Evolutionary conservation across 2,888 invertebrate species (phyloP), one percentile per base, ranked within the genome.

Genomic region (Heliconius aoede): DNA sequence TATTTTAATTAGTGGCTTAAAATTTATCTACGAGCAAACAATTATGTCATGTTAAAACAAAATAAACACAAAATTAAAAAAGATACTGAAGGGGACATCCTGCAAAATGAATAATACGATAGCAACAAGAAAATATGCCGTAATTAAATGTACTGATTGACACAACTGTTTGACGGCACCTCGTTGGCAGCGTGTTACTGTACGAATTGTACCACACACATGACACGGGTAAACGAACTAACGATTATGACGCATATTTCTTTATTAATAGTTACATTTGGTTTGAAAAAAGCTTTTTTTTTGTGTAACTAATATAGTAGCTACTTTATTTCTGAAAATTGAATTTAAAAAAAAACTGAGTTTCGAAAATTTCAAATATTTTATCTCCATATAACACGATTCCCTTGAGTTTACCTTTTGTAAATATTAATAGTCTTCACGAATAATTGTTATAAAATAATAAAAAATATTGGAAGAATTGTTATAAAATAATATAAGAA

Each of bases 61-160:
- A 46, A 46, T 18, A 21, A 18, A 46, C 3, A 51, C 67, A 40
- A 68, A 68, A 30, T 46, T 28, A 13, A 24, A 28, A 26, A 5
- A 26, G n/a, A 18, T n/a, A 18, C 2, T 21, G 46, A 46, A 46
- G 46, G 15, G 36, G 24, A 58, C 8, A 60, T 26, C 13, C 11
- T 13, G 4, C 2, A 11, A 36, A 36, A 32, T 26, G 7, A 18
- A 9, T n/a, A n/a, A 30, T 46, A n/a, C n/a, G 24, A 8, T 65
- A 32, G 71, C 26, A 76, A 65, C 76, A 72, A 26, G 64, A 75
- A 64, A 36, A 36, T 65, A 32, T 30, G 64, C 64, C 36, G 62
- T 71, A 64, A 75, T 75, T 75, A 71, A 72, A 40, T 64, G 55
- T 72, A 72, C 26, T 72, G 76, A 76, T 72, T 76, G 76, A 76